Evolutionary conservation across 2,888 invertebrate species (phyloP), one percentile per base, ranked within the genome.

Genomic region (Hirtodrosophila histrioides): DNA sequence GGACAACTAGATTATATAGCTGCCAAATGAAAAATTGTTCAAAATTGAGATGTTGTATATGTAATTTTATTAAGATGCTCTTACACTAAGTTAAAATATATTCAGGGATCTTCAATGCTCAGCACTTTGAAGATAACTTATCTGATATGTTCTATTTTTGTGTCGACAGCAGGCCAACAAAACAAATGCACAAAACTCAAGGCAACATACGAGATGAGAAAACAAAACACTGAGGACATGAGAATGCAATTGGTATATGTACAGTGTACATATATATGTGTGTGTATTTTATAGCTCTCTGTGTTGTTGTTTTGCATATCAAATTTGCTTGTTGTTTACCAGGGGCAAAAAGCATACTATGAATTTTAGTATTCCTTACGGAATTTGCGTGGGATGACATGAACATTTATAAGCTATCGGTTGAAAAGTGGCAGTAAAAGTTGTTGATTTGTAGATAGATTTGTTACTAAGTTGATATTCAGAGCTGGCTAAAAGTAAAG

Each of bases 161-260:
- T 55, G 64, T 55, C 69, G 64, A 73, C 64, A 69, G 58, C 55
- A 53, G 54, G 11, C 57, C 24, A 23, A 10, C 27, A 35, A 50
- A 46, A 33, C 43, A 50, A 60, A 51, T 41, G 44, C 55, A 50
- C 29, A 48, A 45, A 69, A 72, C 23, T 35, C 23, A 35, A 49
- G 29, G 10, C 48, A 51, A 49, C 27, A 27, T 27, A 4, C 27
- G 4, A 6, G 6, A n/a, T 46, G 39, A 24, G 33, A 33, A 29
- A 40, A 12, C 37, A 9, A 58, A 69, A 74, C 56, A 69, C 72
- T 64, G 44, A 10, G 44, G 58, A 70, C 74, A 83, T 62, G 72
- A 50, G 63, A 75, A 69, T 69, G 53, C 75, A 69, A 75, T 82
- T 72, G 63, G 23, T 41, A n/a, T 54, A 23, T 8, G 2, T 17